Base-by-base conservation (phyloP, 2,888 invertebrate genomes). In the Nezara viridula region DNA sequence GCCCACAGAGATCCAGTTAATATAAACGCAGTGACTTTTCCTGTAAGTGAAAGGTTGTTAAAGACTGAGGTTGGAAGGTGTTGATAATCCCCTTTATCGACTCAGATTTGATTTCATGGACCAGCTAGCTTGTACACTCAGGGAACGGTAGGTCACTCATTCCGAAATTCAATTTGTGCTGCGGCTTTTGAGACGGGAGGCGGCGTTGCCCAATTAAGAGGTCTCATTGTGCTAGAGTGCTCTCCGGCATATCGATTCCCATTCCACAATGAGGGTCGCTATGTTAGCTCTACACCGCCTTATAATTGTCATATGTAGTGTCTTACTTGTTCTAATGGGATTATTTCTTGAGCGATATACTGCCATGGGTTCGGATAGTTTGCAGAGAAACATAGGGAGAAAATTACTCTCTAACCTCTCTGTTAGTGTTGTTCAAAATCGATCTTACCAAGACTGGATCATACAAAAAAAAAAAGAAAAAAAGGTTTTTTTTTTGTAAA, bases 141-240 rank as follows among this genome's bases (percentile, higher is more conserved):
- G 32, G 19, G 44, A 32, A 19, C 32, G 66, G 32, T 32, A 32
- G 66, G 66, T 66, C 66, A 66, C 66, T 66, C 66, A 66, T 66
- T 66, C 66, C 66, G 66, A 66, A 66, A 66, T 66, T 66, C 66
- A 66, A 66, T 66, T 66, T 66, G 66, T 66, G 19, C 66, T 66
- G 27, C 66, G 66, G 66, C 66, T 66, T 66, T 66, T 66, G 66
- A 66, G 66, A 19, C 66, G 32, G 66, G 66, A 0, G 66, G 16
- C 66, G 66, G 32, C 66, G 32, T 66, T 60, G 81, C 81, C 81
- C 81, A 81, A 81, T 81, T 81, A 81, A 44, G 24, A n/a, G 21
- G 24, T 0, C 24, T 44, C 40, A 44, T 81, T 40, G 40, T 44
- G 81, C 44, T 81, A n/a, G 40, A 81, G 81, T 81, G 81, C 81